phyloP scores from a whole-genome alignment of 2,797 vertebrate genomes.

The Florisuga fusca region DNA sequence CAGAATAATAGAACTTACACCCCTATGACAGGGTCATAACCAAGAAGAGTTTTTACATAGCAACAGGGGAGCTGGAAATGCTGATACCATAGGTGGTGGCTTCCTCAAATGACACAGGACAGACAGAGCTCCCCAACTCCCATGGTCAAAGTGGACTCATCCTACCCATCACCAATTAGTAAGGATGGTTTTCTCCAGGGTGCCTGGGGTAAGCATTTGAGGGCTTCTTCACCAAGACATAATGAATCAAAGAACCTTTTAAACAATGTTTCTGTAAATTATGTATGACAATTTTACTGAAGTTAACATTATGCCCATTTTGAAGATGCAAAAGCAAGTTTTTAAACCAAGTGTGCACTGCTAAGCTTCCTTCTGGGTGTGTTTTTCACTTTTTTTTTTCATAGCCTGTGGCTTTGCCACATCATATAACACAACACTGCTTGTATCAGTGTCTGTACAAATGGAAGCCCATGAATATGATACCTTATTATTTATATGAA shows the following conservation, averaged over 20 bases:
- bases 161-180: background rate
- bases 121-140: background rate
- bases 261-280: background rate
- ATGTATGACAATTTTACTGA: background rate
- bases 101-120: background rate
- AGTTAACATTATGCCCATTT: background rate
- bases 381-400: background rate
- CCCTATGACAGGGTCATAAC: background rate
- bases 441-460: background rate
- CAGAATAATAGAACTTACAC: background rate
- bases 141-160: accelerated
- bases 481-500: background rate
- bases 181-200: accelerated
- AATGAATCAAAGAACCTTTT: background rate
- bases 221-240: background rate
- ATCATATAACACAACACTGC: background rate
- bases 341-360: background rate
- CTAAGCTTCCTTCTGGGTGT: background rate
- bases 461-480: background rate
- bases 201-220: background rate
- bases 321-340: background rate
- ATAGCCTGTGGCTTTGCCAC: background rate
- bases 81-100: background rate
- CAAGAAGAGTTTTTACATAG: background rate
- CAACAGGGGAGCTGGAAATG: background rate